phyloP scores from a whole-genome alignment of 2,888 invertebrate genomes.

The Mallateleia sp. region DNA sequence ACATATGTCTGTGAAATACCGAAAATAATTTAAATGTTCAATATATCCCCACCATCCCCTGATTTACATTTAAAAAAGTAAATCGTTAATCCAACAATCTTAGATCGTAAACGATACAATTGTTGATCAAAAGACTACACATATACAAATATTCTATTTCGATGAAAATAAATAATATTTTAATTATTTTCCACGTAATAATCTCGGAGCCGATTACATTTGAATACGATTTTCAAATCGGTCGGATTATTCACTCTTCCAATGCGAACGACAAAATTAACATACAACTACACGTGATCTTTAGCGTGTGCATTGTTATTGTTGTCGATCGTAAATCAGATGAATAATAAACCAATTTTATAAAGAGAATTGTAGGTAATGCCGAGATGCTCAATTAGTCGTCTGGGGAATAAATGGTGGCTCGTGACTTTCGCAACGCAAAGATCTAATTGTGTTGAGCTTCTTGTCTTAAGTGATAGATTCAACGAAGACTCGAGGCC shows the following conservation, averaged over 20 bases:
- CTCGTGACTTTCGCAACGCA: conserved; percentile 82
- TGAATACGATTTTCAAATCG: conserved; percentile 3
- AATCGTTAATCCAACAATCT: no score
- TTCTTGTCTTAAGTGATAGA: conserved; percentile 75
- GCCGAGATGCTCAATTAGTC: conserved; percentile 79
- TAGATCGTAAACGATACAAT: no score
- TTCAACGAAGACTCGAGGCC: conserved; percentile 72
- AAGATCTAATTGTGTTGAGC: conserved; percentile 76
- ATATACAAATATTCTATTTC: no score
- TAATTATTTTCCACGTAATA: no score
- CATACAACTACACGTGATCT: conserved; percentile 43
- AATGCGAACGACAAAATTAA: conserved; percentile 31
- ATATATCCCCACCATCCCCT: no score
- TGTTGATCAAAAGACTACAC: no score
- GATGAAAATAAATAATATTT: no score
- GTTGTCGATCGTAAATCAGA: conserved; percentile 64
- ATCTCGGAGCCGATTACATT: no score
- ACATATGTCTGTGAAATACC: no score
- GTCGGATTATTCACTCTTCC: conserved; percentile 1
- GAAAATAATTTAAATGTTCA: no score
- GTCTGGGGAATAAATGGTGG: conserved; percentile 78
- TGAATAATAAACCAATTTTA: conserved; percentile 85
- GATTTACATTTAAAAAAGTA: no score
- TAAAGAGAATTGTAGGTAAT: conserved; percentile 80
- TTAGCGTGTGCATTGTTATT: conserved; percentile 52